Conservation (phyloP, 2,888 invertebrate species). For the Byasa hedistus region DNA sequence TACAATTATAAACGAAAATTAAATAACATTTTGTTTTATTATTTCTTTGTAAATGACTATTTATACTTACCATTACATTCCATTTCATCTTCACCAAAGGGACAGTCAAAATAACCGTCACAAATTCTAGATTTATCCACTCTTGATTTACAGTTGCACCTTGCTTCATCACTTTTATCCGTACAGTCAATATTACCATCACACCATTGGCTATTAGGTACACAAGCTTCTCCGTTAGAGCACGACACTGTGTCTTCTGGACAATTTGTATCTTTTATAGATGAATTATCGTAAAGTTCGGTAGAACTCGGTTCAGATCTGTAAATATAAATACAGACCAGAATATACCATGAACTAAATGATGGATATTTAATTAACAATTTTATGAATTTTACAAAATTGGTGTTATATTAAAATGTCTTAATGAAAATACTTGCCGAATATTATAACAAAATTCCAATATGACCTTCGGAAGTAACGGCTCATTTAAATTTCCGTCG, state of each 20-base stretch:
- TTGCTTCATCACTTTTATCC: constrained; percentile 88
- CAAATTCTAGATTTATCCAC: constrained; percentile 84
- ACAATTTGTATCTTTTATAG: constrained; percentile 53
- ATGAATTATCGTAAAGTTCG: constrained; percentile 38
- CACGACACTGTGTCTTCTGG: constrained; percentile 54
- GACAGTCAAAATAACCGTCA: constrained; percentile 91
- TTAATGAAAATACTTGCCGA: no score
- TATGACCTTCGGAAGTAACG: no score
- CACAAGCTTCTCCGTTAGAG: constrained; percentile 67
- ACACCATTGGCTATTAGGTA: constrained; percentile 82
- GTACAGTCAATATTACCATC: constrained; percentile 86
- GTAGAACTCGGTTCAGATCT: constrained; percentile 40
- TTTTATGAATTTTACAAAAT: no score
- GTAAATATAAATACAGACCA: constrained; percentile 8
- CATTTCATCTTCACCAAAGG: constrained; percentile 88
- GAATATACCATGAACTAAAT: neutral
- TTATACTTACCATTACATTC: constrained; percentile 84
- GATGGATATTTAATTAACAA: no score
- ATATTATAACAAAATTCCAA: no score
- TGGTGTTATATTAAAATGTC: no score
- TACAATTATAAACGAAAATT: no score
- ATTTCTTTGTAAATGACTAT: neutral
- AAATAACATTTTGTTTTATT: no score
- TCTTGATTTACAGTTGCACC: constrained; percentile 86
- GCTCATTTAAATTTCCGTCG: no score